Percentiles rank a stretch among this genome's conserved stretches.
These are phyloP conservation scores for Pelecanus crispus DNA, from an alignment of 2,113 vertebrate genomes.

Conservation along the genomic window DNA sequence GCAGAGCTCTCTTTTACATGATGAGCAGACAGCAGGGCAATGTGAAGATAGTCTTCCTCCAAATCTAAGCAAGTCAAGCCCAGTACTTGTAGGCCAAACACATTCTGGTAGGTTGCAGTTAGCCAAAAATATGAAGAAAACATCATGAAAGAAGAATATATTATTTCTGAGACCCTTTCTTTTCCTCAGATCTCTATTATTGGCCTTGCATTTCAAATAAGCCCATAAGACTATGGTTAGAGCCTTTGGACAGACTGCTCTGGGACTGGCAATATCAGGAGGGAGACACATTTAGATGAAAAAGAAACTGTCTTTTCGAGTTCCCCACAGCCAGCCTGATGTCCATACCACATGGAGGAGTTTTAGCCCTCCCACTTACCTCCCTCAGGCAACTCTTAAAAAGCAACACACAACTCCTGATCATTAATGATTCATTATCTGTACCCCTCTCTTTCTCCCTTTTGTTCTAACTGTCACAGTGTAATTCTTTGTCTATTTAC, in stretches of 20 bases:
- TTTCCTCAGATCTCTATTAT: background rate
- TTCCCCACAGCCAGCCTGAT: background rate
- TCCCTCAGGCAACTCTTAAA: background rate
- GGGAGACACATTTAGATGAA: background rate
- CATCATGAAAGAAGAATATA: background rate
- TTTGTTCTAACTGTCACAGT: conserved; percentile 45
- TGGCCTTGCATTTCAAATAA: background rate
- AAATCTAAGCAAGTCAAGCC: background rate
- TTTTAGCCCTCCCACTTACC: background rate
- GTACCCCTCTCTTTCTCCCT: background rate
- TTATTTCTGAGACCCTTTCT: background rate
- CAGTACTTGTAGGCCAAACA: background rate
- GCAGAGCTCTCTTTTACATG: background rate
- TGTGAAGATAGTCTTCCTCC: background rate
- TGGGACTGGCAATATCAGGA: background rate
- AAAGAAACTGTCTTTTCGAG: background rate
- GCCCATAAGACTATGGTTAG: fast-evolving
- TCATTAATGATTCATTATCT: conserved; percentile 62
- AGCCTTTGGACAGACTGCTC: background rate
- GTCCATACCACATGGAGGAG: background rate
- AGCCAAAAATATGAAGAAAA: background rate
- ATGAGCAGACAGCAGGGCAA: background rate
- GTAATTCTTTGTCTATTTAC: conserved; percentile 40
- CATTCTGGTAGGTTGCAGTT: background rate
- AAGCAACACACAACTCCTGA: background rate